These are phyloP conservation scores for Premnoplex brunnescens DNA, from an alignment of 2,797 vertebrate species.

Conservation along the genomic window DNA sequence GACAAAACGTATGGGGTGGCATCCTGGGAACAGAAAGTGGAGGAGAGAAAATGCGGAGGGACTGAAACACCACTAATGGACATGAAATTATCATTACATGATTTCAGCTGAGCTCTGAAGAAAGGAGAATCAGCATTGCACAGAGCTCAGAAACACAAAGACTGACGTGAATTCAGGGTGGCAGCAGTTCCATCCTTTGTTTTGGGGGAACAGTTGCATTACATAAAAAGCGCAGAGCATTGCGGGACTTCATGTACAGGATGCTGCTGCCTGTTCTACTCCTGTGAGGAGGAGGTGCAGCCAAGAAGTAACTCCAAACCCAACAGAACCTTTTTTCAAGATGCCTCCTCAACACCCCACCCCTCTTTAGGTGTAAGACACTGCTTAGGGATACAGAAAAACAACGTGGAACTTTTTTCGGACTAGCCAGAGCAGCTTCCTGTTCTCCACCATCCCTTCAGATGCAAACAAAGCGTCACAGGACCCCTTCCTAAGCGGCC, in stretches of 20 bases:
- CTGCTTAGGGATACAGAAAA: background rate
- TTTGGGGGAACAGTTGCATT: background rate
- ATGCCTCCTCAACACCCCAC: background rate
- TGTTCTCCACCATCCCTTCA: background rate
- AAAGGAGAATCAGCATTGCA: background rate
- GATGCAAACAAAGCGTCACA: background rate
- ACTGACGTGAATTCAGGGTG: background rate
- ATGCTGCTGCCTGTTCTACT: background rate
- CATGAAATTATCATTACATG: background rate
- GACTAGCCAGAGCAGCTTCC: conserved; percentile 3
- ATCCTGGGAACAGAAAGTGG: conserved; percentile 52
- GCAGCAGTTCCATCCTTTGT: conserved; percentile 15
- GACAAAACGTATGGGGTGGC: conserved; percentile 34
- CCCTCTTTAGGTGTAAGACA: conserved; percentile 19
- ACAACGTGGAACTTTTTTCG: background rate
- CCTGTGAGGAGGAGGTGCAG: background rate
- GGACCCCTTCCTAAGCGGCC: background rate
- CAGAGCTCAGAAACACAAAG: background rate
- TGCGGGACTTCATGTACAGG: background rate
- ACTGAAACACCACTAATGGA: background rate
- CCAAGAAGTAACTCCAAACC: background rate
- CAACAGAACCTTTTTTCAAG: background rate
- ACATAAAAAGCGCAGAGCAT: background rate
- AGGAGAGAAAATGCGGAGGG: conserved; percentile 27
- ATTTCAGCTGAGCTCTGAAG: conserved; percentile 1